phyloP scores from a whole-genome alignment of 2,797 vertebrate species.

The Pampus argenteus region DNA sequence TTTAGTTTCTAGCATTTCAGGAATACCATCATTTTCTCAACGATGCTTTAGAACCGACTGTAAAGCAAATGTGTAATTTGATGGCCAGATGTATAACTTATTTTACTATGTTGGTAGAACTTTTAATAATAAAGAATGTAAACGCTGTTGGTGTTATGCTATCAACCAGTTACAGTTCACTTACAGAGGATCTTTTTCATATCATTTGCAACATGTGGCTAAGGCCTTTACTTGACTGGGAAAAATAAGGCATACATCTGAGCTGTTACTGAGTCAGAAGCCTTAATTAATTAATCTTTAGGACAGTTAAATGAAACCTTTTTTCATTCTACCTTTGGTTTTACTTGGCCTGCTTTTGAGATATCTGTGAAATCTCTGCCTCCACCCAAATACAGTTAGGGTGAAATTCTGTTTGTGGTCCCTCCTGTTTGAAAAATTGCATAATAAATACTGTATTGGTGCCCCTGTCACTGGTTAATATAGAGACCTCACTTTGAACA shows the following conservation, averaged over 20 bases:
- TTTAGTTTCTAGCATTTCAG: conserved; percentile 74
- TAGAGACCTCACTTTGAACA: neutral
- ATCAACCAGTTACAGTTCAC: conserved; percentile 25
- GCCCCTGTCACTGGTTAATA: too few relatives aligned
- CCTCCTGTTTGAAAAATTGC: too few relatives aligned
- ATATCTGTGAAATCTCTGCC: neutral
- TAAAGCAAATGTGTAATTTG: conserved; percentile 74
- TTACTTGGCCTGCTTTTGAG: neutral
- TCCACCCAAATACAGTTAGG: neutral
- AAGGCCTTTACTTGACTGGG: neutral
- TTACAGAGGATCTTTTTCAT: conserved; percentile 8
- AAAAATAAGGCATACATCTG: conserved; percentile 62
- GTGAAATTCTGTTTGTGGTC: too few relatives aligned
- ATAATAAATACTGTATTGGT: too few relatives aligned
- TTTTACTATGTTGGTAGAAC: conserved; percentile 87
- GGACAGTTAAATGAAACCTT: neutral
- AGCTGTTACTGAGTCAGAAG: conserved; percentile 22
- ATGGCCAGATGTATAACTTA: conserved; percentile 85
- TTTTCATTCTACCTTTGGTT: neutral
- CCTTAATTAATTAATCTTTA: neutral
- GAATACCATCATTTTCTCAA: conserved; percentile 64
- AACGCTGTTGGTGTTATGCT: conserved; percentile 56
- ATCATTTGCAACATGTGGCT: neutral
- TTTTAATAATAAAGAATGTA: conserved; percentile 89
- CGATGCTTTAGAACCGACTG: conserved; percentile 67